phyloP scores from a whole-genome alignment of 2,113 vertebrate genomes.

The Scortum barcoo region DNA sequence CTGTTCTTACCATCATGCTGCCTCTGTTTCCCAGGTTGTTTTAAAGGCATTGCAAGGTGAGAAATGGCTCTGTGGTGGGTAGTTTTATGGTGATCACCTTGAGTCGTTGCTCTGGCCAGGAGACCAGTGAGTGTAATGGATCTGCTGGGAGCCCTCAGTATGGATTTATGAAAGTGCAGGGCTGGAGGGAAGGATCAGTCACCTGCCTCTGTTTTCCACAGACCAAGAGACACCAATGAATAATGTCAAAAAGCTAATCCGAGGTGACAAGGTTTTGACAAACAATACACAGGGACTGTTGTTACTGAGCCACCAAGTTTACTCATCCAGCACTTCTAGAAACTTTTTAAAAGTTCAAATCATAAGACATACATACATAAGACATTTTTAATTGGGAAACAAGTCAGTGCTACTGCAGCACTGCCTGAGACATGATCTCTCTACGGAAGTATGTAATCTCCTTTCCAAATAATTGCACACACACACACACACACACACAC shows the following conservation, averaged over 20 bases:
- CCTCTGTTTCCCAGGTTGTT: conserved; percentile 66
- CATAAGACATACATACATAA: not conserved
- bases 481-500: not conserved
- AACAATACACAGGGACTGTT: conserved; percentile 67
- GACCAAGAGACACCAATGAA: conserved; percentile 82
- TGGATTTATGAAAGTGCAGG: conserved; percentile 87
- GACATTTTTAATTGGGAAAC: conserved; percentile 41
- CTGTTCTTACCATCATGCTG: conserved; percentile 27
- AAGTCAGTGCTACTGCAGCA: conserved; percentile 14
- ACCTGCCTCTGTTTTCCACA: conserved; percentile 77
- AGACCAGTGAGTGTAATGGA: conserved; percentile 89
- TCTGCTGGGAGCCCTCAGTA: conserved; percentile 85
- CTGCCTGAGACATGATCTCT: conserved; percentile 24
- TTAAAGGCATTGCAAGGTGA: conserved; percentile 67
- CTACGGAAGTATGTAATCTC: conserved; percentile 25
- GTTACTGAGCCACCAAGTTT: conserved; percentile 43
- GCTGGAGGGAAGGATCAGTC: conserved; percentile 84
- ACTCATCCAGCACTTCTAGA: conserved; percentile 27
- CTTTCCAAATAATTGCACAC: not conserved
- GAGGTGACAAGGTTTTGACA: conserved; percentile 85
- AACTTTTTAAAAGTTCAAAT: conserved; percentile 32
- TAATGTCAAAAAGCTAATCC: conserved; percentile 82
- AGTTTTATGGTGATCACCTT: conserved; percentile 88
- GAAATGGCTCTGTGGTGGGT: conserved; percentile 64
- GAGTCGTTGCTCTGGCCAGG: conserved; percentile 87